These are phyloP conservation scores for Tupaia chinensis DNA, from an alignment of 2,113 vertebrate species.

Conservation along the genomic window DNA sequence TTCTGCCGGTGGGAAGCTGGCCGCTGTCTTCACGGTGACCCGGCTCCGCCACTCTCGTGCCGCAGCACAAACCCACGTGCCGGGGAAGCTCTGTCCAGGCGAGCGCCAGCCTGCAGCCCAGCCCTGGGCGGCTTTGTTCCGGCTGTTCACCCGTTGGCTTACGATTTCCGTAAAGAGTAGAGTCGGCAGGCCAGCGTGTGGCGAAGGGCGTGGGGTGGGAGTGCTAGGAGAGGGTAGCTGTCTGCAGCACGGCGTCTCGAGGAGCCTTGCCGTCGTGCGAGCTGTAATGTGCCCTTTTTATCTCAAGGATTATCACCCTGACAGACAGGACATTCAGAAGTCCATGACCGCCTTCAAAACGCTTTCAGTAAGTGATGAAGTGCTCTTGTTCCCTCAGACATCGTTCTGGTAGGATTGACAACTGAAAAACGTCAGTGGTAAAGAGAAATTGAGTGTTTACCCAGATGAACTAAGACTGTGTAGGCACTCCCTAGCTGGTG, in stretches of 20 bases:
- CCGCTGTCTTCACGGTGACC: accelerated
- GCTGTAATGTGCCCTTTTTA: slow-evolving; percentile 59
- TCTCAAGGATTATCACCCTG: slow-evolving; percentile 94
- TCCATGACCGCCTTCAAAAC: slow-evolving; percentile 97
- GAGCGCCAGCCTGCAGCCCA: too few species aligned
- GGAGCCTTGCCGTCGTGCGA: not conserved
- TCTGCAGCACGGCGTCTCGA: too few species aligned
- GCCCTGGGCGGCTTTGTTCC: too few species aligned
- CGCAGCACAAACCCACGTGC: not conserved
- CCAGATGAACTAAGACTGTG: not conserved
- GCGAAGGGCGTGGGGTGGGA: too few species aligned
- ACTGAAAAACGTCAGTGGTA: not conserved
- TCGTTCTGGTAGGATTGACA: not conserved
- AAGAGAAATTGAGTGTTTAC: not conserved
- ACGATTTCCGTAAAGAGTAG: too few species aligned
- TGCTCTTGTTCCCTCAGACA: too few species aligned
- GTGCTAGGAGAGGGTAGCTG: too few species aligned
- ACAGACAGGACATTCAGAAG: slow-evolving; percentile 96
- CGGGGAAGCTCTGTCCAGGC: too few species aligned
- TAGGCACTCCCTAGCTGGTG: not conserved
- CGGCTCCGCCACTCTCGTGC: not conserved
- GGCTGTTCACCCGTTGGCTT: too few species aligned
- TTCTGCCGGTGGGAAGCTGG: too few species aligned
- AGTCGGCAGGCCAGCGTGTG: too few species aligned
- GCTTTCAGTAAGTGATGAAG: slow-evolving; percentile 92